These are phyloP conservation scores for Cricetomys ansorgei DNA, from an alignment of 2,113 vertebrate species.

Conservation along the genomic window DNA sequence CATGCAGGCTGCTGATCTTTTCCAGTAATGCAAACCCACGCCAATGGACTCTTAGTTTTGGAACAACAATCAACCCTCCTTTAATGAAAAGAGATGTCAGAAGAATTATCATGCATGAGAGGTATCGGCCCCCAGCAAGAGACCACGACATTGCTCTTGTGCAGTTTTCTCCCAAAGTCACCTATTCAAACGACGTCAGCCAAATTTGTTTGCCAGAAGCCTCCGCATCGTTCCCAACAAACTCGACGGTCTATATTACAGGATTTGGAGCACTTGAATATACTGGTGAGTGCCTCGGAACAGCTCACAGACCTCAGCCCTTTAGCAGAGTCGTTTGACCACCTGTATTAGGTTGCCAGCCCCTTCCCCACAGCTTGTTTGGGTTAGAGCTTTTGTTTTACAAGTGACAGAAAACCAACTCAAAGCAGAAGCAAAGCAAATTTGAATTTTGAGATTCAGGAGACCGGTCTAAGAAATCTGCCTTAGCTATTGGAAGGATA, in stretches of 20 bases:
- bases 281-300: slow-evolving; percentile 82
- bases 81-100: slow-evolving; percentile 82
- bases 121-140: slow-evolving; percentile 70
- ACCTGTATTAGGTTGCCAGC: background rate
- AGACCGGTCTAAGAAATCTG: background rate
- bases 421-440: background rate
- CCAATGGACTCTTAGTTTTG: slow-evolving; percentile 87
- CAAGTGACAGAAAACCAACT: background rate
- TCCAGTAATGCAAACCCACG: slow-evolving; percentile 79
- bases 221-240: slow-evolving; percentile 79
- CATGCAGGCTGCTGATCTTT: slow-evolving; percentile 56
- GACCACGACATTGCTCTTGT: slow-evolving; percentile 85
- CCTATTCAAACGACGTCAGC: slow-evolving; percentile 83
- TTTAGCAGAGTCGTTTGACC: background rate
- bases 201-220: slow-evolving; percentile 87
- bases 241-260: slow-evolving; percentile 86
- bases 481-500: background rate
- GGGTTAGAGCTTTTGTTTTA: background rate
- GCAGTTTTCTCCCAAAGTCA: slow-evolving; percentile 81
- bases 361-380: background rate
- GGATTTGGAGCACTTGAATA: slow-evolving; percentile 87
- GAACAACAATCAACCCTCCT: slow-evolving; percentile 84
- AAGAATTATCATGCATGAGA: slow-evolving; percentile 85
- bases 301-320: background rate
- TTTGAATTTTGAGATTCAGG: background rate